Evolutionary conservation across 2,113 vertebrate species (phyloP), one percentile per base, ranked within the genome.

Genomic region (Rostratula benghalensis): DNA sequence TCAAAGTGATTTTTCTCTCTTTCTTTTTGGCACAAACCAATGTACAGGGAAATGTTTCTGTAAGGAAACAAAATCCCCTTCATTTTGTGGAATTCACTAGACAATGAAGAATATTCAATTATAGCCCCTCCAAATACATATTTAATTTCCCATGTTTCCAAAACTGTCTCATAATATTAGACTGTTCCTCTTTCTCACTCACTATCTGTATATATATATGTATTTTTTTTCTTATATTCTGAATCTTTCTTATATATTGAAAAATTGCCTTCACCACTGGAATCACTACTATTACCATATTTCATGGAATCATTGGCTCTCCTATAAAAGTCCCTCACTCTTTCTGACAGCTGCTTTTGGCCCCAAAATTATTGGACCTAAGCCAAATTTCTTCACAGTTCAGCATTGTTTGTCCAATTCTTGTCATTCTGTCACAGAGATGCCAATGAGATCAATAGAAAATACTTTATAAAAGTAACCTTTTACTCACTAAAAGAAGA

Each of bases 61-160:
- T 43, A 57, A 87, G 63, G 59, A 80, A 94, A 93, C 51, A 83
- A 93, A 89, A 91, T 76, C 81, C 86, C 71, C 56, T 87, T 87
- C 76, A 68, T 95, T 95, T 87, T 83, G 59, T 43, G 22, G 45
- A 95, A 93, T 81, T 39, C 89, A 84, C 88, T 80, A 83, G 88
- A 95, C 77, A 93, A 59, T 93, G 64, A 83, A 73, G n/a, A 83
- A 91, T 77, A 95, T 87, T 95, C 77, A 95, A 63, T 93, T 65
- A 53, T 41, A 83, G 13, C 37, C 48, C 87, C 69, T 94, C 51
- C 80, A 95, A 91, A 92, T 87, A 70, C 28, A 17, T 95, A 71
- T 89, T 90, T 90, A 87, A 92, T 94, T 87, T 86, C 65, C 50
- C 88, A 74, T 74, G 59, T 77, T 85, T 74, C 67, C 51, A 77